A percentile compares a stretch with the other conserved stretches of the same genome.
These are phyloP conservation scores for Macropus fuliginosus DNA, from an alignment of 2,797 vertebrate genomes.

Conservation along the genomic window DNA sequence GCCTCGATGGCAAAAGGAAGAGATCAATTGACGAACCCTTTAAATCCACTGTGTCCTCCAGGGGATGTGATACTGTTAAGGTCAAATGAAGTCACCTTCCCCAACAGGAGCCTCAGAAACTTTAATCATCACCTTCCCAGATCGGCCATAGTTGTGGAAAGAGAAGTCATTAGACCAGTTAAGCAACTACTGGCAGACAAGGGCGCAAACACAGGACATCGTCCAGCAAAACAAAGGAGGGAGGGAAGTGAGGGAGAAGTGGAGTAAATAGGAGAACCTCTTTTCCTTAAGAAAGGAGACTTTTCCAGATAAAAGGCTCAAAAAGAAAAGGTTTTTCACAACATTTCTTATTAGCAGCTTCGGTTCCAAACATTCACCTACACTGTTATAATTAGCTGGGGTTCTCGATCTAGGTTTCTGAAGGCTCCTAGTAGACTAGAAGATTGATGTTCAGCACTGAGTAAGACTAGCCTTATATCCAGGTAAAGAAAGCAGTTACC, in stretches of 20 bases:
- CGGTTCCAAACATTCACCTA: not conserved
- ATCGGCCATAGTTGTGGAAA: not conserved
- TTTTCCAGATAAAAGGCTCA: not conserved
- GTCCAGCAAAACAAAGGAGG: not conserved
- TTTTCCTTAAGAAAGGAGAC: not conserved
- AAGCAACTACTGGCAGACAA: conserved; percentile 16
- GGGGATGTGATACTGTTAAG: not conserved
- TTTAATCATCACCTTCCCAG: conserved; percentile 36
- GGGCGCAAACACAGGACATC: not conserved
- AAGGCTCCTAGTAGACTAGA: not conserved
- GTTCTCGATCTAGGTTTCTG: not conserved
- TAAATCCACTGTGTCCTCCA: not conserved
- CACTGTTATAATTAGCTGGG: not conserved
- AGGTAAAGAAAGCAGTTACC: not conserved
- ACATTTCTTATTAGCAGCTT: not conserved
- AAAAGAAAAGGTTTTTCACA: conserved; percentile 67
- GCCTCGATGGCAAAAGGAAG: not conserved
- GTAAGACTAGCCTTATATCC: not conserved
- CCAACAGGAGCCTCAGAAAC: not conserved
- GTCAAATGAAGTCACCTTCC: not conserved
- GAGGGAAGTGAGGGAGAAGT: not conserved
- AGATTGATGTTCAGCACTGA: not conserved
- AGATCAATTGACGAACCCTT: not conserved
- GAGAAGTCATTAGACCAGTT: not conserved
- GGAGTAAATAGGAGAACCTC: not conserved